Evolutionary conservation across 2,888 invertebrate species (phyloP).

Genomic region (Anticlea derivata): DNA sequence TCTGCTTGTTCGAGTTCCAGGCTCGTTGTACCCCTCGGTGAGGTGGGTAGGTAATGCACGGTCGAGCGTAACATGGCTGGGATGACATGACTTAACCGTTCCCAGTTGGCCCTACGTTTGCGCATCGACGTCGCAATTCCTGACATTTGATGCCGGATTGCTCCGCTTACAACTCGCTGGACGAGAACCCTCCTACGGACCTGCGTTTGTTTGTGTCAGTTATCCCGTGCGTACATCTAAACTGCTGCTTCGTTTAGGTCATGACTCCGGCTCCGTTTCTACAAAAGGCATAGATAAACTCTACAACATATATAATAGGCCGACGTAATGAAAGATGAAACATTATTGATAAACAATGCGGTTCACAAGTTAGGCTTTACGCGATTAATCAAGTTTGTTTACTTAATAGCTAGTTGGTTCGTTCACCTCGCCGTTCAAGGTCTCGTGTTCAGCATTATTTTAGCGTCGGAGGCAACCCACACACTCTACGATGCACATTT

Average conservation of each 20-base stretch:
- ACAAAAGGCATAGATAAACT: slow-evolving; percentile 50
- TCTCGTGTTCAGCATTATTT: slow-evolving; percentile 61
- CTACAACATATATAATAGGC: slow-evolving; percentile 36
- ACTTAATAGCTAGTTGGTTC: slow-evolving; percentile 58
- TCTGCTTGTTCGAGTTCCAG: slow-evolving; percentile 37
- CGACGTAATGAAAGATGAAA: slow-evolving; percentile 43
- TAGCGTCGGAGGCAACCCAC: slow-evolving; percentile 65
- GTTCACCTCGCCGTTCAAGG: slow-evolving; percentile 74
- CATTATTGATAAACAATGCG: slow-evolving; percentile 50
- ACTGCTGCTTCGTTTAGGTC: slow-evolving; percentile 53
- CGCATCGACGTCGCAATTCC: slow-evolving; percentile 65
- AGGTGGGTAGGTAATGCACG: slow-evolving; percentile 50
- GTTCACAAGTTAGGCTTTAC: slow-evolving; percentile 53
- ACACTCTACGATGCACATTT: slow-evolving; percentile 70
- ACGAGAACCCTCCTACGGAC: slow-evolving; percentile 51
- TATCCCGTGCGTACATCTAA: slow-evolving; percentile 68
- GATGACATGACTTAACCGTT: slow-evolving; percentile 58
- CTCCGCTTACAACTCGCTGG: slow-evolving; percentile 64
- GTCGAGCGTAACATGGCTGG: slow-evolving; percentile 45
- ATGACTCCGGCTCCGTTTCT: slow-evolving; percentile 54
- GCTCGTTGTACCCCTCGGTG: slow-evolving; percentile 44
- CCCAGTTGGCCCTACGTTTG: slow-evolving; percentile 50
- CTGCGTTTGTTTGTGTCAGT: slow-evolving; percentile 54
- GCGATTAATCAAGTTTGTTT: slow-evolving; percentile 67
- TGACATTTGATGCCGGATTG: slow-evolving; percentile 76